Evolutionary conservation across 2,797 vertebrate species (phyloP).

Genomic region (Orientallactaga sibirica): DNA sequence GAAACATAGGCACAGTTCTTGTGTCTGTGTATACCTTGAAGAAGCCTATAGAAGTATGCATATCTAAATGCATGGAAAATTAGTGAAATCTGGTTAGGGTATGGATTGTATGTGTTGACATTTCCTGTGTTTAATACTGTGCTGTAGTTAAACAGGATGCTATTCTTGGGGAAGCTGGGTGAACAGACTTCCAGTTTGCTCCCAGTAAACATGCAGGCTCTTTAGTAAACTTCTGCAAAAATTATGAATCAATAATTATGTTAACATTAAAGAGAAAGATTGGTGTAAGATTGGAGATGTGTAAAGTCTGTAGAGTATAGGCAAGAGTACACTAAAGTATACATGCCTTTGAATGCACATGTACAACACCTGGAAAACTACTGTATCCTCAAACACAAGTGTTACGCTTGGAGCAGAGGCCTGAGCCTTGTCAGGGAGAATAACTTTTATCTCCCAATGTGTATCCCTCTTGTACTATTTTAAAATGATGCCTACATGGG

Average conservation of each 20-base stretch:
- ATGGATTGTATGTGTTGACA: not conserved
- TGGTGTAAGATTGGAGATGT: not conserved
- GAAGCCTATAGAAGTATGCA: not conserved
- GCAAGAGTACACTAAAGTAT: not conserved
- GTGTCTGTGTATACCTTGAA: not conserved
- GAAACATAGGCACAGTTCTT: not conserved
- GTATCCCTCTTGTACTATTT: not conserved
- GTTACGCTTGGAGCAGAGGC: not conserved
- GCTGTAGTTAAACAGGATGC: not conserved
- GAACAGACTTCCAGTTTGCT: not conserved
- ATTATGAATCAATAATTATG: not conserved
- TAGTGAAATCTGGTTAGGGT: not conserved
- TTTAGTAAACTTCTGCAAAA: not conserved
- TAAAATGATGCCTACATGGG: not conserved
- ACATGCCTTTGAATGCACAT: not conserved
- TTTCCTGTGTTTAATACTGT: not conserved
- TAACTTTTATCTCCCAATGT: not conserved
- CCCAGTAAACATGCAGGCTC: not conserved
- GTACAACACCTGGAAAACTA: not conserved
- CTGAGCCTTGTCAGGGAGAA: not conserved
- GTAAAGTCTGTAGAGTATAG: not conserved
- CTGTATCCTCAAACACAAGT: not conserved
- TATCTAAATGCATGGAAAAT: not conserved
- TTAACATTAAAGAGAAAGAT: conserved; percentile 38
- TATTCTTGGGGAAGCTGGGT: not conserved